phyloP scores from a whole-genome alignment of 2,113 vertebrate genomes.

The Macheiramphus alcinus region DNA sequence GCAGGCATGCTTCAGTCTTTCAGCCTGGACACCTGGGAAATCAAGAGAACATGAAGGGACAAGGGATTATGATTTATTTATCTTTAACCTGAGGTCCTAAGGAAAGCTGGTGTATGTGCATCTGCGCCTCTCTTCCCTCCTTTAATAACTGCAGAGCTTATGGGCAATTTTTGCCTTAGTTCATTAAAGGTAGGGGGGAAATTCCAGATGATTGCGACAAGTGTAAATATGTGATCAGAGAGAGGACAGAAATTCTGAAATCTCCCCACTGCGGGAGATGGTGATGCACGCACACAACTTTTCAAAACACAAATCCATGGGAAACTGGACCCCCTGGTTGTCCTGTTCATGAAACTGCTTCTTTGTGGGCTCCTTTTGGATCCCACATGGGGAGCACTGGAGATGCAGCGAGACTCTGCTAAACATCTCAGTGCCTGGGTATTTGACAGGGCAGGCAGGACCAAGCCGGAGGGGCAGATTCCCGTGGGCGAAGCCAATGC shows the following conservation, averaged over 20 bases:
- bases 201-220: neutral
- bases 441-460: neutral
- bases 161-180: neutral
- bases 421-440: fast-evolving
- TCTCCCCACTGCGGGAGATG: neutral
- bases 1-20: neutral
- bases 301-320: fast-evolving
- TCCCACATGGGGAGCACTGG: fast-evolving
- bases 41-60: neutral
- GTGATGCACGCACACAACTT: fast-evolving
- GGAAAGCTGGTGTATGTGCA: neutral
- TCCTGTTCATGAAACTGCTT: neutral
- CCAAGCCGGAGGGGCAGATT: fast-evolving
- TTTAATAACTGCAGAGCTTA: neutral
- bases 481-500: fast-evolving
- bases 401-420: neutral
- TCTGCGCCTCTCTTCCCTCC: neutral
- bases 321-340: neutral
- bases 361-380: neutral
- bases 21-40: neutral
- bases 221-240: neutral
- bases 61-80: neutral
- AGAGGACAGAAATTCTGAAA: neutral
- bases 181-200: neutral
- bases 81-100: neutral